Evolutionary conservation across 2,888 invertebrate genomes (phyloP), one percentile per base, ranked within the genome.

Genomic region (Conus canariensis): DNA sequence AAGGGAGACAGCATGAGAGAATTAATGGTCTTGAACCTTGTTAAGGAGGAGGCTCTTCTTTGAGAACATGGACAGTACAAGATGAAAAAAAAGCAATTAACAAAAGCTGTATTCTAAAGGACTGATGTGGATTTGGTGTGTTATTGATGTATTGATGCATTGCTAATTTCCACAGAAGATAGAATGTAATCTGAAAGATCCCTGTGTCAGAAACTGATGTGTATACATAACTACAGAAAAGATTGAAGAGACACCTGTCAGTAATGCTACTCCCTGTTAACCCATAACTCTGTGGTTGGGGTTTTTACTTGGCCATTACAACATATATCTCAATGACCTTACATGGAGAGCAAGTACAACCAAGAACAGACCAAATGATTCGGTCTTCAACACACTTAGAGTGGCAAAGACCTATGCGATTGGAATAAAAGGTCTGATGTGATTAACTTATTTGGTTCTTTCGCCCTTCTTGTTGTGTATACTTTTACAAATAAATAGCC

Each of bases 31-130:
- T 60, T 25, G 25, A 30, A 67, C 67, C 30, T 30, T 60, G 77
- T 83, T 83, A 83, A 83, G 82, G 82, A 83, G 82, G 82, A 83
- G 82, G 82, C 82, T 58, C 58, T 83, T 58, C 82, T 22, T 58
- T 16, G 58, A 83, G 58, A 83, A 83, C 25, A 56, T 83, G 19
- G 82, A 58, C 58, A 58, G 56, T 83, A 16, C 45, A 12, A 80
- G 45, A 12, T 14, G 16, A 64, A 64, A 64, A 22, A 22, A 22
- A 70, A 83, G 9, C 58, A 0, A 83, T 83, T 83, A 83, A 83
- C 82, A 83, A 56, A 83, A 16, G 8, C 19, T 83, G 82, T 83
- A 83, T 58, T 83, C 56, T 4, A 80, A 58, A 12, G 16, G 82
- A 83, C 45, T 83, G 82, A 16, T 83, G 4, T 83, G 82, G 82